phyloP scores from a whole-genome alignment of 1,140 invertebrate genomes.

The Microvelia longipes region DNA sequence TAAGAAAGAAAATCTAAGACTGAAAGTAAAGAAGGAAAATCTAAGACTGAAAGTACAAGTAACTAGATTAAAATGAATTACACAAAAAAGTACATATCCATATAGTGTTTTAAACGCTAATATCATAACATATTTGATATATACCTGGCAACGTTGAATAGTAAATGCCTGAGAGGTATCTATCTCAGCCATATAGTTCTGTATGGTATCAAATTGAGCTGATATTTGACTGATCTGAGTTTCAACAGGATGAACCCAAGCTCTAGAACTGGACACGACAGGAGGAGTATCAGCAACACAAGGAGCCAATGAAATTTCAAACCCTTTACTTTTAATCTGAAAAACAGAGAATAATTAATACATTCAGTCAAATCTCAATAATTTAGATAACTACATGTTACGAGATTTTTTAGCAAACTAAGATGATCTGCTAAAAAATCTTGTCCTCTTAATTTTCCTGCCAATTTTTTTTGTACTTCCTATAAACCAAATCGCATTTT shows the following conservation, averaged over 20 bases:
- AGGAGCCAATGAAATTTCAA: constrained; percentile 38
- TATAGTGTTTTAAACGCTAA: too few species aligned
- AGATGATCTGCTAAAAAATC: too few species aligned
- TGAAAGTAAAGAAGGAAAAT: too few species aligned
- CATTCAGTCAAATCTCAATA: constrained; percentile 6
- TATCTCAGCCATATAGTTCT: neutral
- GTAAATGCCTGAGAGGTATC: constrained; percentile 1
- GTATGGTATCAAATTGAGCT: constrained; percentile 2
- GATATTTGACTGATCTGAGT: neutral
- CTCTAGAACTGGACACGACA: constrained; percentile 24
- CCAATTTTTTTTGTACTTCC: too few species aligned
- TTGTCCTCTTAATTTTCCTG: too few species aligned
- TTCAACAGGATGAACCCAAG: constrained; percentile 9
- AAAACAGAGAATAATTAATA: constrained; percentile 14
- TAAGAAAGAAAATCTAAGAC: too few species aligned
- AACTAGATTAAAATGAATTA: too few species aligned
- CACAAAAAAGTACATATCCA: too few species aligned
- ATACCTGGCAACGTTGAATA: constrained; percentile 7
- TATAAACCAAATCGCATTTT: too few species aligned
- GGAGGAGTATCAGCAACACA: constrained; percentile 27
- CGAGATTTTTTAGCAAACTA: too few species aligned
- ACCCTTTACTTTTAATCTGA: constrained; percentile 43
- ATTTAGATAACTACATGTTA: constrained; percentile 6
- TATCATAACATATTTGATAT: too few species aligned
- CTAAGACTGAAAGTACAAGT: too few species aligned